Conservation (phyloP, 2,797 vertebrate genomes). For the Gouania willdenowi region DNA sequence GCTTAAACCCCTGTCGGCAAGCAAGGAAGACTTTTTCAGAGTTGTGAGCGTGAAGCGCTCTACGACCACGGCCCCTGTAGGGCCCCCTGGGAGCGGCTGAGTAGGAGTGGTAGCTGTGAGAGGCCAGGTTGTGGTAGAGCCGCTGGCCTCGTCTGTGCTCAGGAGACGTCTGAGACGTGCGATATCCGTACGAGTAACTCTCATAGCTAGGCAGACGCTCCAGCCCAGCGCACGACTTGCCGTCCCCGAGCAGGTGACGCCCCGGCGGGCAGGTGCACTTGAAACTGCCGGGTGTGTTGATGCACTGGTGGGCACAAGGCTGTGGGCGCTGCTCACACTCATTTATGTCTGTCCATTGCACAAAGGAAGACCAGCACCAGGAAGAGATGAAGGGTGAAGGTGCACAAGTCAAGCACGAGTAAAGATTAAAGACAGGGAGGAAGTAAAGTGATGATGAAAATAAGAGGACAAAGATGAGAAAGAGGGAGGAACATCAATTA, state of each 20-base stretch:
- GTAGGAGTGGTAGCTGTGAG: slow-evolving; percentile 89
- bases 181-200: slow-evolving; percentile 83
- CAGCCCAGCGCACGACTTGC: slow-evolving; percentile 94
- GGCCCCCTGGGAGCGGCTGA: slow-evolving; percentile 36
- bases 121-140: slow-evolving; percentile 88
- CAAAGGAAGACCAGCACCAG: slow-evolving; percentile 68
- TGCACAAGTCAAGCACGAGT: too few relatives aligned
- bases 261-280: slow-evolving; percentile 91
- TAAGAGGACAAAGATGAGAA: slow-evolving; percentile 30
- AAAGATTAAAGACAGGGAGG: neutral
- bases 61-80: slow-evolving; percentile 72
- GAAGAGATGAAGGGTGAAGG: slow-evolving; percentile 4
- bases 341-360: slow-evolving; percentile 92
- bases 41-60: slow-evolving; percentile 37
- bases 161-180: slow-evolving; percentile 79
- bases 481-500: slow-evolving; percentile 71
- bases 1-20: slow-evolving; percentile 87
- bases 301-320: slow-evolving; percentile 90
- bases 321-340: slow-evolving; percentile 90
- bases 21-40: slow-evolving; percentile 20
- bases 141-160: slow-evolving; percentile 78
- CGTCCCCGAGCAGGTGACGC: slow-evolving; percentile 90
- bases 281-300: slow-evolving; percentile 95
- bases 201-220: slow-evolving; percentile 87
- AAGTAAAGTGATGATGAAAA: slow-evolving; percentile 18